Base-by-base conservation (phyloP, 2,888 invertebrate species). In the Noctua janthe region DNA sequence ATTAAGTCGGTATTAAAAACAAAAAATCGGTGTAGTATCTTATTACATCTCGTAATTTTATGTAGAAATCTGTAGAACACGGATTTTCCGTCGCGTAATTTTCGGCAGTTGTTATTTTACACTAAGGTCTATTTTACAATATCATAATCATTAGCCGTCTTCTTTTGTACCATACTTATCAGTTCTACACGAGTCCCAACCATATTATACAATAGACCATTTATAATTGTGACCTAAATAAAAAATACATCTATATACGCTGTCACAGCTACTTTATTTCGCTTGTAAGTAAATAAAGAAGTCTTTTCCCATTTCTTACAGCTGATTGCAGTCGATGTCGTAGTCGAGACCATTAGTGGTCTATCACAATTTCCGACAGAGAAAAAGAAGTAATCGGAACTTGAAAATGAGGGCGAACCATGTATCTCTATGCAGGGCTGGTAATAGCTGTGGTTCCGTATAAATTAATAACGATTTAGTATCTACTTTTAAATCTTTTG, bases 311-410 rank as follows among this genome's bases (percentile, higher is more conserved):
- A 56, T 80, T 84, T 73, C 73, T 71, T 35, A 15, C 67, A 67
- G 29, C 10, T 79, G 74, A 83, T 84, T 74, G 56, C 70, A 43
- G 43, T 23, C 11, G 80, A 70, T 80, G 20, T 49, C 62, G 59
- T 43, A 56, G 70, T 8, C n/a, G n/a, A 66, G 49, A 47, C 71
- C 73, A 84, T 80, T 84, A 87, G 59, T 64, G 67, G 72, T 71
- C 76, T 43, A 70, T 64, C 74, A 62, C 69, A 77, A 84, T 84
- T 70, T 83, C 84, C 75, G 87, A 70, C 72, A 13, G 13, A 85
- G 69, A 20, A 80, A 71, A 83, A 78, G 72, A 47, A 67, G 82
- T 74, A 80, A 75, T 75, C 35, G 69, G 75, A 75, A 70, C 82
- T 84, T 59, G 79, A 35, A 66, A 79, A 82, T 69, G 84, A 73